Percentiles rank a stretch among this genome's conserved stretches.
Conservation (phyloP, 1,140 invertebrate species). For the Popillia japonica region DNA sequence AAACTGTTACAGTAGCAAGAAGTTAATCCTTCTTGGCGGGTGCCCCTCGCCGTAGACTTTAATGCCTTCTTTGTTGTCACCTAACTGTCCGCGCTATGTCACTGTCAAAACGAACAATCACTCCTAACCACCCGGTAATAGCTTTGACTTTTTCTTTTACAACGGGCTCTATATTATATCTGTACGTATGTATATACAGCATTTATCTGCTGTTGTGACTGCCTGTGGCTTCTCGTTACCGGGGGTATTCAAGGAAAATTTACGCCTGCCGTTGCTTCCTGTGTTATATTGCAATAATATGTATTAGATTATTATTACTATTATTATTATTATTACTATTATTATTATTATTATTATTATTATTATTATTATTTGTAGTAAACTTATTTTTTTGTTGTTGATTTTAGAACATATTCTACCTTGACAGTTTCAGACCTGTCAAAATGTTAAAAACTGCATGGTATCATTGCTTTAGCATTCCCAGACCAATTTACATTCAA, state of each 20-base stretch:
- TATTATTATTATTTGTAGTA: no score
- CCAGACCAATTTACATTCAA: no score
- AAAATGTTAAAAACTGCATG: no score
- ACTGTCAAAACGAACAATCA: slow-evolving; percentile 47
- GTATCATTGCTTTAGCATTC: no score
- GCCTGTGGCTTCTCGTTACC: slow-evolving; percentile 36
- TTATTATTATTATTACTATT: no score
- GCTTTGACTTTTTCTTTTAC: slow-evolving; percentile 30
- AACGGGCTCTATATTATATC: background rate
- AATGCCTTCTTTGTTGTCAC: slow-evolving; percentile 48
- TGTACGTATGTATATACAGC: background rate
- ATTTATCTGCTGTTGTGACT: slow-evolving; percentile 37
- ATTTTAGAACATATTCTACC: no score
- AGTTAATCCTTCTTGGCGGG: slow-evolving; percentile 47
- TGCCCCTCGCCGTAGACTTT: slow-evolving; percentile 4
- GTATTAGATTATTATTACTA: no score
- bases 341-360: no score
- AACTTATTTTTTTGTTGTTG: no score
- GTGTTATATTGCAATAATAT: no score
- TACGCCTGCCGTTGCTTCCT: no score
- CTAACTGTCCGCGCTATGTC: slow-evolving; percentile 49
- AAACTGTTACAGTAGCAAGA: slow-evolving; percentile 42
- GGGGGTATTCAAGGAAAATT: slow-evolving; percentile 5
- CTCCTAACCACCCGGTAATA: slow-evolving; percentile 43
- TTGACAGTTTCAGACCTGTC: no score